phyloP scores from a whole-genome alignment of 2,797 vertebrate species.

The Pogonophryne albipinna region DNA sequence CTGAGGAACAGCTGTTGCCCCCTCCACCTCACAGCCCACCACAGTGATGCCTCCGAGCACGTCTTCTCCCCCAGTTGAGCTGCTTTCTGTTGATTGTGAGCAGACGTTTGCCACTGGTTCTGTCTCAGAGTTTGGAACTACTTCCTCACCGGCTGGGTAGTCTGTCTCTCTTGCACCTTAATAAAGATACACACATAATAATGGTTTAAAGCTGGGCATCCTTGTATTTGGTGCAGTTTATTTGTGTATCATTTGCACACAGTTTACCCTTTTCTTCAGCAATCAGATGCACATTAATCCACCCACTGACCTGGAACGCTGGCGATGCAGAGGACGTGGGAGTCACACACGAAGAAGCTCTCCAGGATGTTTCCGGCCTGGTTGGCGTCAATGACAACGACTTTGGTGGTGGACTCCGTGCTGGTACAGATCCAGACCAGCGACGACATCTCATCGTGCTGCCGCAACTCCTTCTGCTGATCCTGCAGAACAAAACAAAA shows the following conservation, averaged over 20 bases:
- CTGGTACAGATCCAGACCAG: slow-evolving; percentile 99
- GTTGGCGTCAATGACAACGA: slow-evolving; percentile 94
- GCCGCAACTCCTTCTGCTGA: slow-evolving; percentile 92
- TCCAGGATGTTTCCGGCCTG: slow-evolving; percentile 96
- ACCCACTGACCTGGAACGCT: slow-evolving; percentile 92
- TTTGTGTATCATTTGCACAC: neutral
- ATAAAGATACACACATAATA: slow-evolving; percentile 13
- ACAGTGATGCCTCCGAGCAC: slow-evolving; percentile 91
- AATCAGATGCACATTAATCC: neutral
- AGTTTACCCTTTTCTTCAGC: neutral
- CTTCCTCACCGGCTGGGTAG: slow-evolving; percentile 93
- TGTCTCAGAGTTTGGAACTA: slow-evolving; percentile 77
- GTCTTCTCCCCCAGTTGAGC: slow-evolving; percentile 84
- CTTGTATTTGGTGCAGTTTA: neutral
- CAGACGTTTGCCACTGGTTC: slow-evolving; percentile 40
- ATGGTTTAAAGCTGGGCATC: neutral
- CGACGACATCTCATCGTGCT: slow-evolving; percentile 94
- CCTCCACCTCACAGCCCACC: slow-evolving; percentile 91
- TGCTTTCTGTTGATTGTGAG: slow-evolving; percentile 81
- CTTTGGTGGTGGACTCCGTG: slow-evolving; percentile 93
- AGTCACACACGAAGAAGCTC: slow-evolving; percentile 94
- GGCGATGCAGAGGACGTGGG: slow-evolving; percentile 94
- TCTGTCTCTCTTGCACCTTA: slow-evolving; percentile 96
- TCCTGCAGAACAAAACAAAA: slow-evolving; percentile 81
- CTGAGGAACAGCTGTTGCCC: slow-evolving; percentile 78